These are phyloP conservation scores for Unio delphinus DNA, from an alignment of 2,888 invertebrate species.

Conservation along the genomic window DNA sequence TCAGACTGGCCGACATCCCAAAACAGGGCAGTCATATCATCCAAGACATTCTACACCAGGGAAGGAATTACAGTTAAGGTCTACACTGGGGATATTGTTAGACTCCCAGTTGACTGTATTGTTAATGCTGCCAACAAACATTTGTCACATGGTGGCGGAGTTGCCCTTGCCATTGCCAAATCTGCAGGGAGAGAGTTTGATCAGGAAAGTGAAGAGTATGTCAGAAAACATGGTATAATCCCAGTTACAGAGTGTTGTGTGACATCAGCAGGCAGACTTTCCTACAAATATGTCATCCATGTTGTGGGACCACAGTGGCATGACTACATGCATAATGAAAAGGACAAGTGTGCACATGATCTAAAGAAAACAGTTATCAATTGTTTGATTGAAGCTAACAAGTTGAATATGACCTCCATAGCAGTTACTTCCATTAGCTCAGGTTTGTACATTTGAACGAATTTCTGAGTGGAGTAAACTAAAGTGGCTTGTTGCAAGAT, in stretches of 20 bases:
- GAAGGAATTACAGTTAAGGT: constrained; percentile 13
- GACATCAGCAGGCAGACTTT: constrained; percentile 15
- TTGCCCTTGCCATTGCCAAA: constrained; percentile 15
- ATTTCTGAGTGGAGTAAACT: no score
- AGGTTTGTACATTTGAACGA: neutral
- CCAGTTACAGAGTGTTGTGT: constrained; percentile 8
- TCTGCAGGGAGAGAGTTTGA: constrained; percentile 17
- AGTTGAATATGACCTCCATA: neutral
- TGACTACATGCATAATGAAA: constrained; percentile 1
- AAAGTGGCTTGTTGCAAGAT: no score
- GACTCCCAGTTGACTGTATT: constrained; percentile 17
- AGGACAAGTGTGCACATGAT: neutral
- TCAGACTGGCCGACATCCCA: no score
- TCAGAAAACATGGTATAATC: constrained; percentile 4
- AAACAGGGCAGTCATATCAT: no score
- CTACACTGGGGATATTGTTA: constrained; percentile 13
- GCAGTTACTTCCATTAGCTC: constrained; percentile 9
- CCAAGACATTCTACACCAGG: neutral
- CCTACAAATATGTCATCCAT: constrained; percentile 13
- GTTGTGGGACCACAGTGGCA: constrained; percentile 18
- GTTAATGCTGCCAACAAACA: constrained; percentile 19
- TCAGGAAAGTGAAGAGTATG: constrained; percentile 10
- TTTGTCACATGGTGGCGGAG: constrained; percentile 15
- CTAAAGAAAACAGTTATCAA: neutral
- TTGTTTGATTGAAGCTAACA: constrained; percentile 8